Evolutionary conservation across 2,888 invertebrate genomes (phyloP).

Genomic region (Lathronympha strigana): DNA sequence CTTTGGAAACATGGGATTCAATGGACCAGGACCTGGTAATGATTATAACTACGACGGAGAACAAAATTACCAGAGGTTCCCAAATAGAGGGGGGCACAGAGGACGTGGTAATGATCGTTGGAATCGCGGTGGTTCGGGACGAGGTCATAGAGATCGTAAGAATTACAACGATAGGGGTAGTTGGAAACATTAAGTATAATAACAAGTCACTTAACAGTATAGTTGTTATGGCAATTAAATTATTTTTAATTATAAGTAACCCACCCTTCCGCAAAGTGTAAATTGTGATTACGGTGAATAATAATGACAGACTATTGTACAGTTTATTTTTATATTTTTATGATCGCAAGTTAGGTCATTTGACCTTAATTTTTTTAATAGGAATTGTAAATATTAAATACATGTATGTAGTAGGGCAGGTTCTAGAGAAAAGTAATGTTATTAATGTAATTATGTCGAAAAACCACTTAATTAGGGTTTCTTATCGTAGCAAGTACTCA

Average conservation of each 20-base stretch:
- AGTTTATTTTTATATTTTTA: constrained; percentile 58
- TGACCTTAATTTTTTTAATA: constrained; percentile 52
- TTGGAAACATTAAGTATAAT: constrained; percentile 77
- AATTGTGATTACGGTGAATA: constrained; percentile 76
- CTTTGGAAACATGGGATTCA: constrained; percentile 75
- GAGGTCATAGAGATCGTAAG: constrained; percentile 80
- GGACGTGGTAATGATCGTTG: constrained; percentile 77
- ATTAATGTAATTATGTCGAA: constrained; percentile 41
- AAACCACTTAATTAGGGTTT: constrained; percentile 48
- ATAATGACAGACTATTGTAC: constrained; percentile 64
- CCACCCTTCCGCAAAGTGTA: constrained; percentile 68
- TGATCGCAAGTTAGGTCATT: constrained; percentile 55
- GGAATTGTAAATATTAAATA: constrained; percentile 43
- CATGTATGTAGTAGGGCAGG: constrained; percentile 22
- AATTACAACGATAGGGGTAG: constrained; percentile 78
- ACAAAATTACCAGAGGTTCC: constrained; percentile 73
- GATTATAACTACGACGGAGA: constrained; percentile 77
- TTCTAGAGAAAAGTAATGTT: constrained; percentile 25
- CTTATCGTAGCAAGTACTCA: constrained; percentile 68
- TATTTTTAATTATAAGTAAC: constrained; percentile 54
- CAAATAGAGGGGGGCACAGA: constrained; percentile 72
- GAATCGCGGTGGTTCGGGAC: constrained; percentile 74
- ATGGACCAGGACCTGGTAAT: constrained; percentile 71
- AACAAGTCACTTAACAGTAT: constrained; percentile 42
- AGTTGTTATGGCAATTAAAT: constrained; percentile 50